These are phyloP conservation scores for Falco cherrug DNA, from an alignment of 2,797 vertebrate species.

Conservation along the genomic window DNA sequence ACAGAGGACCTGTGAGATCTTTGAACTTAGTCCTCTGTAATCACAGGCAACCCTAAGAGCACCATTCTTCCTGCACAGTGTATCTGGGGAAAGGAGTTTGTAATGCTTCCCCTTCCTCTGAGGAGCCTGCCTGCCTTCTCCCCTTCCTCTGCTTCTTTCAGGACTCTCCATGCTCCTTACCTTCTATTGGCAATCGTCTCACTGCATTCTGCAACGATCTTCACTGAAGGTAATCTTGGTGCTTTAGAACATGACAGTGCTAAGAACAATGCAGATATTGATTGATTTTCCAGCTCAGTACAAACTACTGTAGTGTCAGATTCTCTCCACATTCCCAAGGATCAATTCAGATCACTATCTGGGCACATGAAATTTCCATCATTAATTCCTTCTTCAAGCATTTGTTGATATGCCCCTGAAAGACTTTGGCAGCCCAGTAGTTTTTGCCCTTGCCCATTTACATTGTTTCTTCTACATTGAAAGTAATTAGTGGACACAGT, in stretches of 20 bases:
- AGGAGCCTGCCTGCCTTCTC: neutral
- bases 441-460: conserved; percentile 29
- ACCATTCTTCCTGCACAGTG: neutral
- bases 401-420: conserved; percentile 24
- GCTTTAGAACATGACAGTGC: neutral
- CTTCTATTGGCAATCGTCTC: neutral
- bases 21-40: neutral
- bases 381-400: neutral
- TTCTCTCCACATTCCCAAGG: neutral
- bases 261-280: neutral
- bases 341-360: conserved; percentile 21
- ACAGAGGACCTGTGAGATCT: neutral
- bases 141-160: neutral
- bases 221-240: neutral
- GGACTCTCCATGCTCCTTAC: neutral
- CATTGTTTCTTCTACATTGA: conserved; percentile 25
- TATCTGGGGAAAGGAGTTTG: neutral
- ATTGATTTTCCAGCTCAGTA: neutral
- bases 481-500: neutral
- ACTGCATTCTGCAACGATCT: neutral
- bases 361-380: neutral
- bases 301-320: neutral
- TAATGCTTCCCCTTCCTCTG: neutral
- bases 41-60: neutral
- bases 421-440: neutral